A percentile compares a stretch with the other conserved stretches of the same genome.
These are phyloP conservation scores for Calephelis nemesis DNA, from an alignment of 1,140 invertebrate species.

Conservation along the genomic window DNA sequence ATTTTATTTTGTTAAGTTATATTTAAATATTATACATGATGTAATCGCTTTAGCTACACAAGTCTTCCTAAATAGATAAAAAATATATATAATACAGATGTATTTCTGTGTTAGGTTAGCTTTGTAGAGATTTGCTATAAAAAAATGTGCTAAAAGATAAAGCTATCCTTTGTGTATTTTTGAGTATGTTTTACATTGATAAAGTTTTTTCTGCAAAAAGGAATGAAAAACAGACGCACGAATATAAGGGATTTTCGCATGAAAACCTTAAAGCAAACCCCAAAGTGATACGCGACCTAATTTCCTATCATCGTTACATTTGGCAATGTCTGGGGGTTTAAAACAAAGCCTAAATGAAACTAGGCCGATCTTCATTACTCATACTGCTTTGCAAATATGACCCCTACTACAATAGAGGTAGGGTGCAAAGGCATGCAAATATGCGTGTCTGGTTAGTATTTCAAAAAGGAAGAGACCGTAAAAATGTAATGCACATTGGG, in stretches of 20 bases:
- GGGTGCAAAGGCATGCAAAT: conserved; percentile 10
- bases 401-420: conserved; percentile 7
- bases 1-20: too few relatives aligned
- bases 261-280: background rate
- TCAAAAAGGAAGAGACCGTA: conserved; percentile 26
- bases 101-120: too few relatives aligned
- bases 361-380: conserved; percentile 28
- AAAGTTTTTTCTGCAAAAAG: too few relatives aligned
- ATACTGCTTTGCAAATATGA: conserved; percentile 21
- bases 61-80: too few relatives aligned
- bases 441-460: conserved; percentile 3
- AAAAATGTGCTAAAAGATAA: too few relatives aligned
- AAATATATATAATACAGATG: too few relatives aligned
- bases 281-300: conserved; percentile 8
- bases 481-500: conserved; percentile 32
- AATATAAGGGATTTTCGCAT: background rate
- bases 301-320: conserved; percentile 24
- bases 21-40: too few relatives aligned
- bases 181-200: too few relatives aligned
- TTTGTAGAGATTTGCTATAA: too few relatives aligned
- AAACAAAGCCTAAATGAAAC: conserved; percentile 40
- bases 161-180: too few relatives aligned
- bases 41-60: too few relatives aligned
- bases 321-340: conserved; percentile 34
- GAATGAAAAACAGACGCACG: too few relatives aligned